A percentile compares a stretch with the other conserved stretches of the same genome.
Conservation (phyloP, 2,113 vertebrate genomes). For the Chrysochloris asiatica region DNA sequence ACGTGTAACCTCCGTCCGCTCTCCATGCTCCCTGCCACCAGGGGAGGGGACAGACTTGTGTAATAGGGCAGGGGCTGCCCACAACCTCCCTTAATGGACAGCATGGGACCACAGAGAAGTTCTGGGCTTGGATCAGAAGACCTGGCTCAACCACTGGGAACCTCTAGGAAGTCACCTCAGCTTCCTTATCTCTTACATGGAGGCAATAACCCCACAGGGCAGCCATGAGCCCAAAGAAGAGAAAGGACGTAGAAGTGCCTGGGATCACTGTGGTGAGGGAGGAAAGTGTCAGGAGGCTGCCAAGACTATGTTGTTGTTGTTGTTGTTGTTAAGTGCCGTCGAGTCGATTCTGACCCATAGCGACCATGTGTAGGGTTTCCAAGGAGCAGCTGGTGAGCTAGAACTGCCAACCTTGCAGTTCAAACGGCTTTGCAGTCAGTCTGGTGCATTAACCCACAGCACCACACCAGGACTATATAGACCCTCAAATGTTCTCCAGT, state of each 20-base stretch:
- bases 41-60: background rate
- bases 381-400: no score
- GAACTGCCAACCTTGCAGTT: no score
- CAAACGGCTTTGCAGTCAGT: no score
- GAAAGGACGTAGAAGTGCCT: background rate
- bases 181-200: background rate
- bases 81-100: background rate
- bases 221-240: background rate
- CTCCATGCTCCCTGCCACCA: slow-evolving; percentile 90
- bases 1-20: slow-evolving; percentile 91
- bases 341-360: no score
- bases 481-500: background rate
- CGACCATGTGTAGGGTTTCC: no score
- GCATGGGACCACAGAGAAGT: no score
- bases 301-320: no score
- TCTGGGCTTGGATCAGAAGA: background rate
- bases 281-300: background rate
- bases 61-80: fast-evolving
- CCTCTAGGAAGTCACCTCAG: background rate
- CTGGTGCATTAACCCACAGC: no score
- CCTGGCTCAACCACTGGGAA: background rate
- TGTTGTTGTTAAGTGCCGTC: no score
- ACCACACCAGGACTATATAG: background rate
- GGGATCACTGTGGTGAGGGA: background rate
- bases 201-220: background rate